Evolutionary conservation across 2,888 invertebrate genomes (phyloP), one percentile per base, ranked within the genome.

Genomic region (Sclerodermus sp.): DNA sequence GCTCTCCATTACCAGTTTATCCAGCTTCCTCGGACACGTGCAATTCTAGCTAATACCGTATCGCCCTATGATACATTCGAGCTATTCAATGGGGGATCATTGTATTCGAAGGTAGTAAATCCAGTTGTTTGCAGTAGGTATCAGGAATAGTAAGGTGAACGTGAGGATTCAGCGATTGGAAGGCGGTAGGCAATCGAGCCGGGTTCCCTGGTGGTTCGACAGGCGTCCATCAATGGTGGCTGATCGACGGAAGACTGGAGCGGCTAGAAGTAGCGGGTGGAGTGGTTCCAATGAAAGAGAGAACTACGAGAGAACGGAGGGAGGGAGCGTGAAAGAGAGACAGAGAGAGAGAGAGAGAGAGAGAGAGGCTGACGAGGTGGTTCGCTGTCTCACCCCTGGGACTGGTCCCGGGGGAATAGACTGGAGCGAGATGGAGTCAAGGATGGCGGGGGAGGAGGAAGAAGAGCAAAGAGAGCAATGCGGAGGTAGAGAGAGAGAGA

Each of bases 211-310:
- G 67, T 59, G 64, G 55, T 50, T 60, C 58, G 64, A 55, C 63
- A 57, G 62, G 58, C 62, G 67, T 66, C 62, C 58, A 55, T 68
- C 66, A 65, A 8, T 58, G 45, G 50, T 57, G 55, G 47, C 47
- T 44, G 54, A 42, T 48, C 54, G 53, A 55, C 51, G 53, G 48
- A 52, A 54, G 47, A 18, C 42, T 39, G 51, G 49, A 52, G 14
- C 49, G 47, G 45, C n/a, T n/a, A n/a, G n/a, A n/a, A n/a, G n/a
- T n/a, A n/a, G n/a, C n/a, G 23, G 8, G 23, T 3, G 23, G 23
- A 23, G 23, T 3, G 23, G 23, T 5, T 23, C n/a, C 17, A n/a
- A 36, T 42, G 43, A 13, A 17, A 23, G 23, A 23, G 23, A 8
- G 8, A 23, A 8, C 23, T 3, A 3, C 23, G 3, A 5, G 23